phyloP scores from a whole-genome alignment of 2,797 vertebrate genomes.

The Periparus ater region DNA sequence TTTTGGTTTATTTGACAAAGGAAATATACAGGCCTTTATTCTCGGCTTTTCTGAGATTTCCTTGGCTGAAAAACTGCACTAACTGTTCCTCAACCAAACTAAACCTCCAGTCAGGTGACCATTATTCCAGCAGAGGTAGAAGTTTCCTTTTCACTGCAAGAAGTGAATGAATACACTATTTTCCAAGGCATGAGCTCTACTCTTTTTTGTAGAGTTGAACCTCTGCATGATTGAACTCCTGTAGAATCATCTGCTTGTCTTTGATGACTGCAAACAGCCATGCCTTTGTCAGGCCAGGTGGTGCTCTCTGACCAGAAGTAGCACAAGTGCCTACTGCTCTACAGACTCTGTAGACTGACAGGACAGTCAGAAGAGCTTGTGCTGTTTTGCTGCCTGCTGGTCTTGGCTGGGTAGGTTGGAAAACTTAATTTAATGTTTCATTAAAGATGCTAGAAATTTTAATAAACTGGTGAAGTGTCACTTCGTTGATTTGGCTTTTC shows the following conservation, averaged over 20 bases:
- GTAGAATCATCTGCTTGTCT: background rate
- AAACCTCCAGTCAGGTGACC: background rate
- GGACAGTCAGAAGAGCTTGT: background rate
- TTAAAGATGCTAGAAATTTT: background rate
- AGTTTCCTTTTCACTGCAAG: background rate
- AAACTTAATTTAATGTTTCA: background rate
- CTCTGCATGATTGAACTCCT: background rate
- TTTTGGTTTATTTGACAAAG: background rate
- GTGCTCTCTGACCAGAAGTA: background rate
- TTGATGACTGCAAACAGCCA: accelerated
- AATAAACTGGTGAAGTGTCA: background rate
- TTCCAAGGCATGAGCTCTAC: background rate
- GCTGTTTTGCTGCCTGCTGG: background rate
- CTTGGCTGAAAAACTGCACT: background rate
- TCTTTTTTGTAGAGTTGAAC: background rate
- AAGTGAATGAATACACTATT: background rate
- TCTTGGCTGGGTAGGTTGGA: background rate
- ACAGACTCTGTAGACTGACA: background rate
- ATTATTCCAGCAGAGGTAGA: background rate
- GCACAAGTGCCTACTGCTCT: background rate
- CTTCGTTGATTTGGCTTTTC: background rate
- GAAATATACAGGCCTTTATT: background rate
- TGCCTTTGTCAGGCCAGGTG: background rate
- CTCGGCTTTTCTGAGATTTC: background rate
- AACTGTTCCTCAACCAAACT: background rate